Evolutionary conservation across 2,797 vertebrate genomes (phyloP), one percentile per base, ranked within the genome.

Genomic region (Thunnus albacares): DNA sequence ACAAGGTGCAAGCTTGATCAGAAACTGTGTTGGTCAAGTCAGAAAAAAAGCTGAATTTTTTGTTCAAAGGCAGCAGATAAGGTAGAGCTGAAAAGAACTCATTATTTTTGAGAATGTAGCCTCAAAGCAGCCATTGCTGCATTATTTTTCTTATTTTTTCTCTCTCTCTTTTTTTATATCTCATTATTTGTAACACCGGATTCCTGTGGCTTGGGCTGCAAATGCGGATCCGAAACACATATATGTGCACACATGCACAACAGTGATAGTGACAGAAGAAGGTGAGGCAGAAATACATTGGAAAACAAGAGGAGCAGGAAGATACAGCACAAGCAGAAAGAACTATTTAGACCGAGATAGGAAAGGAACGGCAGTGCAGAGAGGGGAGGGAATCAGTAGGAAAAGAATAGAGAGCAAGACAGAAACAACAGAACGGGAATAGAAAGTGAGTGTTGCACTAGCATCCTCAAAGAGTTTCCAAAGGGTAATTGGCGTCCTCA

Each of bases 401-500:
- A 63, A 83, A 63, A 59, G 47, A 24, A 76, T 12, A 52, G 70
- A 62, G 79, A 70, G 60, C 51, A 52, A 41, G 67, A 69, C 13
- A 72, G 81, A 87, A 77, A 83, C 73, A 83, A 76, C 63, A 65
- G 68, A 71, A 81, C 2, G 12, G 64, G 76, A 47, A 75, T 51
- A 86, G 61, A 86, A 75, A 77, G 71, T 24, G 69, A 84, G 71
- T 62, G 75, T 87, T 85, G 76, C 79, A 83, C 60, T 67, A 81
- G 86, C 75, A 78, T 90, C 89, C 84, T 90, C 86, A 90, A 91
- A 93, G 89, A 89, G 84, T 91, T 90, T 94, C 89, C 86, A 92
- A 91, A 92, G 92, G 92, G 91, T 94, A 94, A 93, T 94, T 94
- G 93, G 91, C 87, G 52, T 93, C 90, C 90, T 92, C 90, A 91